Base-by-base conservation (phyloP, 2,888 invertebrate species). In the Augochlorella aurata region DNA sequence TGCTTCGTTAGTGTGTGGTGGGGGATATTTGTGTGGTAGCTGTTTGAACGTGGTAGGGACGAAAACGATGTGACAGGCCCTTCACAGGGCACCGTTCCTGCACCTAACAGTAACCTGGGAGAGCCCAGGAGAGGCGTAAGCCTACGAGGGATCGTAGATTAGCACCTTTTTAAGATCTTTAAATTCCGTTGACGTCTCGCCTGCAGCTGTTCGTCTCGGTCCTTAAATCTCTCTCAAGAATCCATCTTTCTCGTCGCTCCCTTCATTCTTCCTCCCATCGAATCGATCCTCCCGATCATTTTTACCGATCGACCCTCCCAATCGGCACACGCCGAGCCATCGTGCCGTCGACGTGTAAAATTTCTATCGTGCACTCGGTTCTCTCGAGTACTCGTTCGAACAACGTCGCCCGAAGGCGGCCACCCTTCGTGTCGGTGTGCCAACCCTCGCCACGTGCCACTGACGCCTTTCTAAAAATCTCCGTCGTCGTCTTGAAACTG, bases 391-490 rank as follows among this genome's bases (percentile, higher is more conserved):
- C 76, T 78, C 76, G 70, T 83, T 84, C 84, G 77, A 76, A 81
- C 85, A 77, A 82, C 83, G 80, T 85, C 85, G 54, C 80, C 74
- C 75, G 69, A 65, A 83, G 73, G 76, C 74, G 70, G 50, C 73
- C 14, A 45, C 80, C 63, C 74, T 44, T 65, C 65, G n/a, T 1
- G 44, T 74, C 63, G 74, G 54, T 79, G 77, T 65, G 66, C 76
- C 84, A 76, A 81, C 82, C 83, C 82, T 83, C 66, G 66, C 89
- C 92, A 92, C 91, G 92, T 92, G 92, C 90, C 92, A 89, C 89
- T 90, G 90, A 92, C 92, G 89, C 88, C 88, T 89, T 89, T 87
- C 87, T 85, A 61, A 29, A 68, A 58, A 52, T 85, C 85, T 79
- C 80, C 38, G 63, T 29, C 61, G 82, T 79, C 84, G 86, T 81